Percentiles rank a stretch among this genome's conserved stretches.
Conservation (phyloP, 2,113 vertebrate species). For the Pardalotus punctatus region DNA sequence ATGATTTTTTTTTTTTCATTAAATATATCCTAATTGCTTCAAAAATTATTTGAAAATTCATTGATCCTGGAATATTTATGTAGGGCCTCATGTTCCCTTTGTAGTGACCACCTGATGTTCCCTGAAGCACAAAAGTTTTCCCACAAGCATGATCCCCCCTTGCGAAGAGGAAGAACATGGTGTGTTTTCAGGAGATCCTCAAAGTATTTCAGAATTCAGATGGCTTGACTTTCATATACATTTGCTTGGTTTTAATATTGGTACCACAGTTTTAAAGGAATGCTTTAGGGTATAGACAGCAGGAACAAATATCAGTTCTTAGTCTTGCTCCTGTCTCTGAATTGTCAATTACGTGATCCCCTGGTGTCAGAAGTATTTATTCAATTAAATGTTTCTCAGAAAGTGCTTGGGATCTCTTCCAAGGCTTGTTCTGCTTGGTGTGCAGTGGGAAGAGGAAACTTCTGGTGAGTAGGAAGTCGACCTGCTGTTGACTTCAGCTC, state of each 20-base stretch:
- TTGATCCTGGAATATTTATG: neutral
- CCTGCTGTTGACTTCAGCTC: constrained; percentile 12
- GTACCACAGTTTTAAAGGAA: neutral
- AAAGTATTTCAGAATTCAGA: neutral
- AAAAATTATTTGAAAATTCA: neutral
- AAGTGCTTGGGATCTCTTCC: neutral
- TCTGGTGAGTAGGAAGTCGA: constrained; percentile 24
- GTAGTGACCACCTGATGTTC: neutral
- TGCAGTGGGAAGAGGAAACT: neutral
- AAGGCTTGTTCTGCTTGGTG: neutral
- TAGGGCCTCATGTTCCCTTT: neutral
- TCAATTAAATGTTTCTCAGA: neutral
- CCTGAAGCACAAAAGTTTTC: neutral
- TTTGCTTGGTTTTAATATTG: neutral
- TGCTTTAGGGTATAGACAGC: neutral
- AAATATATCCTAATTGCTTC: neutral
- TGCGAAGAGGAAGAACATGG: neutral
- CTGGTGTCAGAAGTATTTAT: neutral
- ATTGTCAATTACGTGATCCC: neutral
- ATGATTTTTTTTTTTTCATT: neutral
- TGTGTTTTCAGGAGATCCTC: neutral
- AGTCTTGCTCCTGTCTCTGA: neutral
- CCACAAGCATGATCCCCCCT: neutral
- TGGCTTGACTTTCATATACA: neutral
- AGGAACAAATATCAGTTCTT: neutral